Evolutionary conservation across 2,797 vertebrate genomes (phyloP).

Genomic region (Varecia variegata): DNA sequence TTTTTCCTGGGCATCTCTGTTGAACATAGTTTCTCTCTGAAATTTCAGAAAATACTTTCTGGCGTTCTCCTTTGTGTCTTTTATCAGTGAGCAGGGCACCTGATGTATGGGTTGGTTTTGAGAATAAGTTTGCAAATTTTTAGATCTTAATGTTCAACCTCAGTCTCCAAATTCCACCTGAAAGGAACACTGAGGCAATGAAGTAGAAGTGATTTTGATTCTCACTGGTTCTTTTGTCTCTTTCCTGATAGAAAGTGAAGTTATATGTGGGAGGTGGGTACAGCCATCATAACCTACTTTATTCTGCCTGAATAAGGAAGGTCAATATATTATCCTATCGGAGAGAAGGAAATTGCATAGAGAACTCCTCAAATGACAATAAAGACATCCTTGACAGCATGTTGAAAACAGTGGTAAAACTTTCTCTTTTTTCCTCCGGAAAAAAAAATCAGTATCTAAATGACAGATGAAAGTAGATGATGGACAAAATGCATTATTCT

Average conservation of each 20-base stretch:
- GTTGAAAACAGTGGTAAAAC: constrained; percentile 83
- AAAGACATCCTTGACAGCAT: constrained; percentile 84
- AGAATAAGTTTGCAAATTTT: constrained; percentile 62
- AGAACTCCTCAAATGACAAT: constrained; percentile 79
- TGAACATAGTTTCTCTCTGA: neutral
- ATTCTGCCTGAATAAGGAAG: constrained; percentile 82
- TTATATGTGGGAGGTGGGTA: constrained; percentile 84
- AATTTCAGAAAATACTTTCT: neutral
- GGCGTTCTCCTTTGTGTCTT: neutral
- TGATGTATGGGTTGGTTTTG: neutral
- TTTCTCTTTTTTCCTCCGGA: constrained; percentile 74
- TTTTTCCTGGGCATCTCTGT: neutral
- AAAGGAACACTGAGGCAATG: constrained; percentile 72
- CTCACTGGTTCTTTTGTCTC: constrained; percentile 81
- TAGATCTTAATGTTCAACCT: constrained; percentile 50
- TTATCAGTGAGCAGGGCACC: neutral
- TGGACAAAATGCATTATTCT: constrained; percentile 85
- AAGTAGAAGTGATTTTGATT: constrained; percentile 79
- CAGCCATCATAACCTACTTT: constrained; percentile 80
- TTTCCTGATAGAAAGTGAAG: constrained; percentile 78
- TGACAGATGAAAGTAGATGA: constrained; percentile 86
- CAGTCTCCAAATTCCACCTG: constrained; percentile 73
- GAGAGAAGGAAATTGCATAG: constrained; percentile 82
- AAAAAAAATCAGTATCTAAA: constrained; percentile 79
- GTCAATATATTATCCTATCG: constrained; percentile 84